A percentile compares a stretch with the other conserved stretches of the same genome.
These are phyloP conservation scores for Drosophila guanche DNA, from an alignment of 1,140 invertebrate genomes.

Conservation along the genomic window DNA sequence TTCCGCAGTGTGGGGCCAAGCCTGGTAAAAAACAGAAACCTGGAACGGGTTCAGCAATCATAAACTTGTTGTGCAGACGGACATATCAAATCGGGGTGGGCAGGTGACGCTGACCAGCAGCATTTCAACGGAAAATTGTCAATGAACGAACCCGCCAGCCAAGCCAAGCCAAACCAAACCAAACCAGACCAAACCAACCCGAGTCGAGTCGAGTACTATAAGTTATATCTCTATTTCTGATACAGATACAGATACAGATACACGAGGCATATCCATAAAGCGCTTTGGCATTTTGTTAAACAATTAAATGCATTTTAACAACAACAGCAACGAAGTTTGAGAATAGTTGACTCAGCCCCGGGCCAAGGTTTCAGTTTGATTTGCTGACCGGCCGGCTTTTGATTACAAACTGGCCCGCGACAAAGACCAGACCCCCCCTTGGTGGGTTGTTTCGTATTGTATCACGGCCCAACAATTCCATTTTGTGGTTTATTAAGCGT, in stretches of 20 bases:
- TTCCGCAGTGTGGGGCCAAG: conserved; percentile 74
- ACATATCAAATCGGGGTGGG: conserved; percentile 33
- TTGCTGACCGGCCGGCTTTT: conserved; percentile 72
- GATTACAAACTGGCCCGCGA: conserved; percentile 53
- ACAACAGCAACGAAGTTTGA: conserved; percentile 23
- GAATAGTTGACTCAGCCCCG: conserved; percentile 71
- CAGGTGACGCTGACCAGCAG: conserved; percentile 50
- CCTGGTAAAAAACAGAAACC: conserved; percentile 56
- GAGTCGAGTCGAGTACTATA: conserved; percentile 10
- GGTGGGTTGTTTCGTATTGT: background rate
- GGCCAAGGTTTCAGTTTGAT: conserved; percentile 48
- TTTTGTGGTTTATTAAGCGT: conserved; percentile 78
- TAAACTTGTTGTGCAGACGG: conserved; percentile 76
- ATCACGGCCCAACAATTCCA: conserved; percentile 70
- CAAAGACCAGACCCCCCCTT: background rate
- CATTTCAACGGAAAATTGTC: conserved; percentile 69
- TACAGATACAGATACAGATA: conserved; percentile 2
- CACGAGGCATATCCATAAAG: conserved; percentile 37
- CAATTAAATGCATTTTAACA: conserved; percentile 78
- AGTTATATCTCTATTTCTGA: conserved; percentile 30
- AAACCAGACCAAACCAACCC: no score
- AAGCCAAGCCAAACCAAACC: no score
- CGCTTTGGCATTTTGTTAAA: conserved; percentile 72
- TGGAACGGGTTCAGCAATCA: conserved; percentile 78
- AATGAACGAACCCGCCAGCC: conserved; percentile 58